phyloP scores from a whole-genome alignment of 2,888 invertebrate genomes.

The Scaptodrosophila latifasciaeformis region DNA sequence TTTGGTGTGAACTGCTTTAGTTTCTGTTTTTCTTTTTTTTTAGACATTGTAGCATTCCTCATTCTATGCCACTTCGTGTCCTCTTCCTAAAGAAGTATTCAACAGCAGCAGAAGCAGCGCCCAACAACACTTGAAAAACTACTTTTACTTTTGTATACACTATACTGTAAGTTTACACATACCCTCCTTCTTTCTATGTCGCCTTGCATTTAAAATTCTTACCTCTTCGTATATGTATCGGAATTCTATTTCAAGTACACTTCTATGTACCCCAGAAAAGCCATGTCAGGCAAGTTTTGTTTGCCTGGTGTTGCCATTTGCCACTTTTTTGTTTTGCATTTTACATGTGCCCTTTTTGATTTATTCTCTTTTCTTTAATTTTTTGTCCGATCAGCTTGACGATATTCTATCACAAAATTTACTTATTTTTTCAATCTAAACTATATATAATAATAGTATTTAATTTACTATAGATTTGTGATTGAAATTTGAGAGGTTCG shows the following conservation, averaged over 20 bases:
- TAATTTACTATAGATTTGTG: no score
- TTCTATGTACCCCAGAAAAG: background rate
- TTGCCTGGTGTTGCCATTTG: no score
- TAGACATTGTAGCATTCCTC: slow-evolving; percentile 58
- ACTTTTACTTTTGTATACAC: slow-evolving; percentile 66
- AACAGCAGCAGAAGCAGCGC: slow-evolving; percentile 1
- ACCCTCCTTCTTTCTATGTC: slow-evolving; percentile 3
- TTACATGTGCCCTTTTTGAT: no score
- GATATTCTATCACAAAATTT: no score
- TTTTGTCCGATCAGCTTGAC: slow-evolving; percentile 5
- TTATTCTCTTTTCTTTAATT: slow-evolving; percentile 11
- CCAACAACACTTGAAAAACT: slow-evolving; percentile 51
- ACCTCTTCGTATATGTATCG: slow-evolving; percentile 25
- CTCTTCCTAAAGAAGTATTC: slow-evolving; percentile 45
- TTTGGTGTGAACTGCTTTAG: background rate
- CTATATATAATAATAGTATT: no score
- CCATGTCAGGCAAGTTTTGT: slow-evolving; percentile 16
- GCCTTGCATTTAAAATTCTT: slow-evolving; percentile 17
- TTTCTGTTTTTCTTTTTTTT: slow-evolving; percentile 27
- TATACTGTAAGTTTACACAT: slow-evolving; percentile 46
- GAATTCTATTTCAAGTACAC: slow-evolving; percentile 25
- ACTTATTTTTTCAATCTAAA: no score
- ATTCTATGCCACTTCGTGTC: background rate
- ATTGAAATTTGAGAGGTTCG: no score
- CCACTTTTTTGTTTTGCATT: no score